Evolutionary conservation across 2,888 invertebrate species (phyloP).

Genomic region (Camponotus fellah): DNA sequence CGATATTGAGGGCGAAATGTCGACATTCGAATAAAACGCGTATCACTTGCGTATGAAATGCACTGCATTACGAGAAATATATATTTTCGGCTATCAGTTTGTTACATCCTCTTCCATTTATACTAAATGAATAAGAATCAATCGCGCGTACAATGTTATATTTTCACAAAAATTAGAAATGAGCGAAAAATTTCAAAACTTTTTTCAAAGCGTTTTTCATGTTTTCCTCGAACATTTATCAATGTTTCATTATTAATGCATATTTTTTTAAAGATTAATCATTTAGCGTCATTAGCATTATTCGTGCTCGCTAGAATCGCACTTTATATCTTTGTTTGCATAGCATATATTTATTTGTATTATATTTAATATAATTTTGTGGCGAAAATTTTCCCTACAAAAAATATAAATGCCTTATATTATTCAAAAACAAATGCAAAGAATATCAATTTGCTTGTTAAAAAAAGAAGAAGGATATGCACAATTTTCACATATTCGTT

Average conservation of each 20-base stretch:
- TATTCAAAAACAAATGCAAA: not conserved
- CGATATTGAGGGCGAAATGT: not conserved
- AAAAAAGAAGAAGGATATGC: not conserved
- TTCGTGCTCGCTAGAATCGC: no score
- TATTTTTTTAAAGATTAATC: no score
- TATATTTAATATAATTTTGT: not conserved
- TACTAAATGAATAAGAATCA: not conserved
- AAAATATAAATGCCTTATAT: not conserved
- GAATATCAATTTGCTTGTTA: not conserved
- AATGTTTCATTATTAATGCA: not conserved
- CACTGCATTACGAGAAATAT: not conserved
- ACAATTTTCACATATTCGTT: not conserved
- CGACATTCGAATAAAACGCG: not conserved
- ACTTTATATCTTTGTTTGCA: no score
- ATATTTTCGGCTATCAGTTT: constrained; percentile 14
- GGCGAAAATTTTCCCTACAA: not conserved
- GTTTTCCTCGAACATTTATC: not conserved
- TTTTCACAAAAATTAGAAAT: constrained; percentile 27
- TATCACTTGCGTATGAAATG: not conserved
- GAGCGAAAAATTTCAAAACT: not conserved
- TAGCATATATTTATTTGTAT: not conserved
- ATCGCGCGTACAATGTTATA: constrained; percentile 8
- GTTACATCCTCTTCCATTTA: not conserved
- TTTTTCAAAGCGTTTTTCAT: not conserved
- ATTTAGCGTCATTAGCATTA: no score